A percentile compares a stretch with the other conserved stretches of the same genome.
These are phyloP conservation scores for Carpatolechia fugitivella DNA, from an alignment of 2,888 invertebrate species.

Conservation along the genomic window DNA sequence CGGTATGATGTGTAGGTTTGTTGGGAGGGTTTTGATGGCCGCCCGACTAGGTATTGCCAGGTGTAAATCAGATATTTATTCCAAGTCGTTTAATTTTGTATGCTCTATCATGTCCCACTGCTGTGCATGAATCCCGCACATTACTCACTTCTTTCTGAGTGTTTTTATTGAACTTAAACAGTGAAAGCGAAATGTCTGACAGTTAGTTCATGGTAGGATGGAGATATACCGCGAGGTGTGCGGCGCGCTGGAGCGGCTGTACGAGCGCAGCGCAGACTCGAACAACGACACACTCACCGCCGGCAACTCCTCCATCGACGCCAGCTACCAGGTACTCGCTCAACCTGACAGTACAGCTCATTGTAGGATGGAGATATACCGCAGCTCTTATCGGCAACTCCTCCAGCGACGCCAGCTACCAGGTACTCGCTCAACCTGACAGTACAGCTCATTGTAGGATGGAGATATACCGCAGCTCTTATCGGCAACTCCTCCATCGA, in stretches of 20 bases:
- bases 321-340: slow-evolving; percentile 61
- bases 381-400: slow-evolving; percentile 64
- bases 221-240: slow-evolving; percentile 94
- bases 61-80: no score
- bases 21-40: no score
- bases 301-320: slow-evolving; percentile 50
- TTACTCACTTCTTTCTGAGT: no score
- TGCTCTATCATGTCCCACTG: no score
- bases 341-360: background rate
- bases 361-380: slow-evolving; percentile 91
- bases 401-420: slow-evolving; percentile 69
- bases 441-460: slow-evolving; percentile 75
- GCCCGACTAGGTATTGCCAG: no score
- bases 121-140: no score
- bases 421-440: slow-evolving; percentile 35
- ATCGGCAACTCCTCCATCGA: slow-evolving; percentile 49
- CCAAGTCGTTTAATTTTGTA: no score
- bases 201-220: slow-evolving; percentile 78
- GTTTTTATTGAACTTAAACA: no score
- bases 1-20: no score
- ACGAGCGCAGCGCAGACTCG: slow-evolving; percentile 78
- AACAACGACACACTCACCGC: slow-evolving; percentile 40
- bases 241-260: slow-evolving; percentile 85
- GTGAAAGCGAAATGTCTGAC: no score
- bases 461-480: slow-evolving; percentile 91